A percentile compares a stretch with the other conserved stretches of the same genome.
These are phyloP conservation scores for Aleadryas rufinucha DNA, from an alignment of 2,113 vertebrate genomes.

Conservation along the genomic window DNA sequence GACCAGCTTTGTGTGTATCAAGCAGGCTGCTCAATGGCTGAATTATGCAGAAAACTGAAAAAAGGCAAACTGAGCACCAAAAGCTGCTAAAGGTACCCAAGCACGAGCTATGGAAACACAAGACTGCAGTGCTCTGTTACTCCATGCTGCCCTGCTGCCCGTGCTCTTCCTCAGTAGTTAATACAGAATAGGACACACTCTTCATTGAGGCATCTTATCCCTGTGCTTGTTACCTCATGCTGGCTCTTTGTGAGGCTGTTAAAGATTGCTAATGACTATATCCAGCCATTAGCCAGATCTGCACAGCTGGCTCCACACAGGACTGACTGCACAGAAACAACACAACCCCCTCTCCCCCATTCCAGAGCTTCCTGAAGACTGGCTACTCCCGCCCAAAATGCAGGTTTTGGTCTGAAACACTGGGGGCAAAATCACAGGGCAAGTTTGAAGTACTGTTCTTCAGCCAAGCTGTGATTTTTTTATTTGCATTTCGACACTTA, in stretches of 20 bases:
- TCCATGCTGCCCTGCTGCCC: rapidly evolving
- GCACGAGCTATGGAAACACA: rapidly evolving
- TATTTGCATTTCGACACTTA: not conserved
- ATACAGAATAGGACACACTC: not conserved
- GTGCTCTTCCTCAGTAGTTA: not conserved
- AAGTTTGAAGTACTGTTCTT: not conserved
- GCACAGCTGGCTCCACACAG: not conserved
- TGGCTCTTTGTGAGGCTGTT: not conserved
- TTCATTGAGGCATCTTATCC: not conserved
- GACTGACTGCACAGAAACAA: not conserved
- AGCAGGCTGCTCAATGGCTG: not conserved
- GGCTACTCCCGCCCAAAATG: not conserved
- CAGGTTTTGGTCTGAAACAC: not conserved
- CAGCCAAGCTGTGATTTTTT: not conserved
- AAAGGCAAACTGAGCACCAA: not conserved
- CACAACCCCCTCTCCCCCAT: not conserved
- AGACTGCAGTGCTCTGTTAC: not conserved
- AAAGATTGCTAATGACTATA: not conserved
- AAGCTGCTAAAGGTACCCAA: not conserved
- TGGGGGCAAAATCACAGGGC: not conserved
- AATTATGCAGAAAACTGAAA: not conserved
- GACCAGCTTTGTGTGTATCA: not conserved
- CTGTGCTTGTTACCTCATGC: not conserved
- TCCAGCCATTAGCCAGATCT: not conserved
- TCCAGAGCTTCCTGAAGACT: not conserved